Conservation (phyloP, 2,797 vertebrate species). For the Hydrophis major region DNA sequence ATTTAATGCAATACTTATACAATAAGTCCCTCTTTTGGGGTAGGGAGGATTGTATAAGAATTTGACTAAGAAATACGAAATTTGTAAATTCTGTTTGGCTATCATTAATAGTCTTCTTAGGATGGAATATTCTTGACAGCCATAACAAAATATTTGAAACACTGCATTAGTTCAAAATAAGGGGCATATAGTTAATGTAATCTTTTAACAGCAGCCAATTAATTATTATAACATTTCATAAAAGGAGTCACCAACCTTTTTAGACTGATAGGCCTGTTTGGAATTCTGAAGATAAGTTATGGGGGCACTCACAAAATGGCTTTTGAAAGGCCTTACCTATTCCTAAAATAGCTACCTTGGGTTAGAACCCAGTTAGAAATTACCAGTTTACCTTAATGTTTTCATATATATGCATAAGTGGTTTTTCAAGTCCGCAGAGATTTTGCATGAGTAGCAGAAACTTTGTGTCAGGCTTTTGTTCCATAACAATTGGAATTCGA, state of each 20-base stretch:
- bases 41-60: background rate
- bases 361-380: background rate
- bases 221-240: background rate
- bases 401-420: background rate
- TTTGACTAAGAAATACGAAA: background rate
- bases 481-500: background rate
- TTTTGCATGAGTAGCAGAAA: background rate
- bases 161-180: background rate
- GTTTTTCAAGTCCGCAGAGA: background rate
- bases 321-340: background rate
- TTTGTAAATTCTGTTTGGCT: background rate
- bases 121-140: background rate
- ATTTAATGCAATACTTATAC: background rate
- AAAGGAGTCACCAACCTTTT: background rate
- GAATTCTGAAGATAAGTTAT: background rate
- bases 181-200: background rate
- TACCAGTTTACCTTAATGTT: background rate
- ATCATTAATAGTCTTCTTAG: background rate
- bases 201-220: background rate
- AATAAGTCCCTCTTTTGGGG: background rate
- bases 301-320: background rate
- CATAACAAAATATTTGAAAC: background rate
- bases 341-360: background rate
- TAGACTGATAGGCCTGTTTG: background rate
- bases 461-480: background rate